Base-by-base conservation (phyloP, 2,113 vertebrate genomes). In the Cyprinus carpio region DNA sequence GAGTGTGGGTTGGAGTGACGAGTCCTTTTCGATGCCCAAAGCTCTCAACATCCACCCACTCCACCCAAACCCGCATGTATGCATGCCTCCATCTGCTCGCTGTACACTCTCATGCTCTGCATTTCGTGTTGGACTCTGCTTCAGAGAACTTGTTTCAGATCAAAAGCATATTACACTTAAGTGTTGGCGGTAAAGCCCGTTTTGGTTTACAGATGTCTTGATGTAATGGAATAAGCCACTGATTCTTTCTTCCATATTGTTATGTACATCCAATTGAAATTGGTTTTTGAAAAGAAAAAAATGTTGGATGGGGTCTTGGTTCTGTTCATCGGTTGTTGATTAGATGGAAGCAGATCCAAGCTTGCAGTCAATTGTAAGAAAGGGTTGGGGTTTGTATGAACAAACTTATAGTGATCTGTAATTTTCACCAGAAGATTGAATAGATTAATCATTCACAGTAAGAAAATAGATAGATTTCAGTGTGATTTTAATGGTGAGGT, bases 31-130 rank as follows among this genome's bases (percentile, higher is more conserved):
- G 84, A 54, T 62, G 56, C 78, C 60, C 62, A 54, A 15, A 84
- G 77, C 78, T 72, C 78, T 84, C 29, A 81, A 58, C 84, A 77
- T 86, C 46, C 77, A 43, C 87, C 84, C 81, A 76, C 87, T 84
- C 71, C 77, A 62, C 43, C 60, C 62, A 43, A 84, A 71, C 81
- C 77, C 18, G 12, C 75, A 65, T 31, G 12, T 62, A 54, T 31
- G 64, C 27, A 51, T 49, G 65, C 64, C 25, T 84, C 85, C 85
- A 88, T 88, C 85, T 86, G 85, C 18, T 64, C 37, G 2, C 40
- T 74, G 20, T 81, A 78, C 12, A 37, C 15, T 62, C 27, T 82
- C 23, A 31, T 6, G 11, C 1, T 69, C 81, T 67, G 40, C 5
- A 2, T 20, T 72, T 51, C 23, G 2, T 62, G 43, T 65, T 67